phyloP scores from a whole-genome alignment of 2,797 vertebrate genomes.

The Macrochelys suwanniensis region DNA sequence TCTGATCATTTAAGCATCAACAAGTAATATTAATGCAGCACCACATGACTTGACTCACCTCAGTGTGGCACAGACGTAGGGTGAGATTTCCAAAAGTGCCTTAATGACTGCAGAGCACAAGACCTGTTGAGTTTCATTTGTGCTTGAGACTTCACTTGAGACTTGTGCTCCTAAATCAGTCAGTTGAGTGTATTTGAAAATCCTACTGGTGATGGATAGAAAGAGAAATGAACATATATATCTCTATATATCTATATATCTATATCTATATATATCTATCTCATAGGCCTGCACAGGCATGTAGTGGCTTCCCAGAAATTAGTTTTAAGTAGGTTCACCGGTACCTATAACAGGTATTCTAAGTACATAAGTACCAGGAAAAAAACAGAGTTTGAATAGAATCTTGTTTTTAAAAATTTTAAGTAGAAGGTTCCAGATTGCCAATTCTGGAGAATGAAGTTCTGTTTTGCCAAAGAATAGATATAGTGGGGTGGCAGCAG shows the following conservation, averaged over 20 bases:
- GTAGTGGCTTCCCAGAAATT: background rate
- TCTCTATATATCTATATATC: too few species aligned
- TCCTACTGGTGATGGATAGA: background rate
- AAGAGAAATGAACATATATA: background rate
- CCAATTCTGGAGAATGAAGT: background rate
- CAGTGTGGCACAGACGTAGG: background rate
- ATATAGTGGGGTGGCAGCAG: background rate
- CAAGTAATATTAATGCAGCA: background rate
- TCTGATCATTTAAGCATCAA: constrained; percentile 32
- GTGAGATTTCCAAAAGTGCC: background rate
- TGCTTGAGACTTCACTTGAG: background rate
- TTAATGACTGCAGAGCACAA: background rate
- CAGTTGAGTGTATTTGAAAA: background rate
- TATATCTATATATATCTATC: background rate
- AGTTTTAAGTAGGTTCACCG: background rate
- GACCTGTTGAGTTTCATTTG: background rate
- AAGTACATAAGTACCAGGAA: background rate
- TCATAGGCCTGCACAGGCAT: background rate
- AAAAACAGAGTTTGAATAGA: background rate
- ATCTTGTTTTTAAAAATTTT: background rate
- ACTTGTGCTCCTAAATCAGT: background rate
- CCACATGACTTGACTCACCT: background rate
- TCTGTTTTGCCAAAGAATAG: background rate
- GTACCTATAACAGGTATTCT: background rate
- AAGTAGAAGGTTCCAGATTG: background rate